Evolutionary conservation across 2,113 vertebrate genomes (phyloP).

Genomic region (Pseudorectes ferrugineus): DNA sequence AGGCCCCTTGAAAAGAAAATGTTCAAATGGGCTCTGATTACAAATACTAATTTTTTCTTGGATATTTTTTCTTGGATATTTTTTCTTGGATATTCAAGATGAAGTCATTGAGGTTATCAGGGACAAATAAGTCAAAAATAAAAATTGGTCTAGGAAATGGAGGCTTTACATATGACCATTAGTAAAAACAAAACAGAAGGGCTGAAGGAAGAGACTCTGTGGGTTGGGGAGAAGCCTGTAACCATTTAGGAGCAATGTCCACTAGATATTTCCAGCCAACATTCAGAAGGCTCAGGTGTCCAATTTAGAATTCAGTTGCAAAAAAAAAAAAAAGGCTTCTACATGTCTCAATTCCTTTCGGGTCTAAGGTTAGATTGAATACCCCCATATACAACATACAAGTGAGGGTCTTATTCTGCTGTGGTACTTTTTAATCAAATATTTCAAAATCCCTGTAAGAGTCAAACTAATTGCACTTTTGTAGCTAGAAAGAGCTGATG

Average conservation of each 20-base stretch:
- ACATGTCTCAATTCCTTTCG: fast-evolving
- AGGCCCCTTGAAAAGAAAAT: not conserved
- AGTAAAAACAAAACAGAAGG: not conserved
- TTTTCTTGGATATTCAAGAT: not conserved
- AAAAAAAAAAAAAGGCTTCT: not conserved
- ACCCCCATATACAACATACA: not conserved
- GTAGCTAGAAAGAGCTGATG: not conserved
- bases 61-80: not conserved
- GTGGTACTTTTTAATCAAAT: not conserved
- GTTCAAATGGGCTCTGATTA: not conserved
- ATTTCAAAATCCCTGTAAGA: not conserved
- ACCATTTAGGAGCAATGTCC: not conserved
- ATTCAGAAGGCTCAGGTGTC: not conserved
- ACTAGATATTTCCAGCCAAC: not conserved
- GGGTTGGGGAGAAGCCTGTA: not conserved
- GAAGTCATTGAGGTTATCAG: not conserved
- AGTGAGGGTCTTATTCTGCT: not conserved
- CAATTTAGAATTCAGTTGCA: not conserved
- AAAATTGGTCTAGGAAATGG: not conserved
- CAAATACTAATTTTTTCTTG: not conserved
- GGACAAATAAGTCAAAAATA: not conserved
- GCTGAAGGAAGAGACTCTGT: not conserved
- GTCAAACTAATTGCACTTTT: not conserved
- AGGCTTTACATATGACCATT: not conserved
- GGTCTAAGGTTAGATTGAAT: not conserved